Conservation (phyloP, 2,888 invertebrate genomes). For the Hirtodrosophila cameraria region DNA sequence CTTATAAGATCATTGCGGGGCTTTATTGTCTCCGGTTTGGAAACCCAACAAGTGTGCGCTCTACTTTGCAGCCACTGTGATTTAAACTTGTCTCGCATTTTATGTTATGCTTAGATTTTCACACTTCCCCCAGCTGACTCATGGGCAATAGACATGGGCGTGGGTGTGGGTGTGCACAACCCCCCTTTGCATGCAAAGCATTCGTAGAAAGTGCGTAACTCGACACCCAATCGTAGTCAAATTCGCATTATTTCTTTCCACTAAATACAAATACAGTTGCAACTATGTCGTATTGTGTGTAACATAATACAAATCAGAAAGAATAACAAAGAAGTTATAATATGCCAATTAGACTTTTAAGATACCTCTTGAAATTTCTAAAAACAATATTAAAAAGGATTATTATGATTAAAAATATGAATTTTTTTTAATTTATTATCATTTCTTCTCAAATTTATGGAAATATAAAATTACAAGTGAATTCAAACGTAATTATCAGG, state of each 20-base stretch:
- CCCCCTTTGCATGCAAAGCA: conserved; percentile 26
- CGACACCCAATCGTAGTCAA: conserved; percentile 40
- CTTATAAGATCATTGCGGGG: conserved; percentile 46
- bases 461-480: too few relatives aligned
- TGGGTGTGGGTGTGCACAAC: conserved; percentile 1
- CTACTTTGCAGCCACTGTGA: conserved; percentile 56
- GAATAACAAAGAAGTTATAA: too few relatives aligned
- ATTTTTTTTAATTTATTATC: too few relatives aligned
- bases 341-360: too few relatives aligned
- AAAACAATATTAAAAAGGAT: too few relatives aligned
- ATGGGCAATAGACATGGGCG: conserved; percentile 12
- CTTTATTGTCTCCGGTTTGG: conserved; percentile 45
- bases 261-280: not conserved
- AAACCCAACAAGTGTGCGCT: conserved; percentile 80
- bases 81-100: conserved; percentile 56
- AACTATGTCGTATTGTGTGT: conserved; percentile 1
- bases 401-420: too few relatives aligned
- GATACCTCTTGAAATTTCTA: too few relatives aligned
- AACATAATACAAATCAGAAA: not conserved
- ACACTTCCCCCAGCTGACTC: conserved; percentile 63
- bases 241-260: conserved; percentile 28
- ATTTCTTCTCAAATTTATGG: too few relatives aligned
- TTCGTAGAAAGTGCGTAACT: conserved; percentile 47
- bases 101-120: conserved; percentile 53
- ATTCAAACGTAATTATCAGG: too few relatives aligned